Base-by-base conservation (phyloP, 2,113 vertebrate genomes). In the Strix uralensis region DNA sequence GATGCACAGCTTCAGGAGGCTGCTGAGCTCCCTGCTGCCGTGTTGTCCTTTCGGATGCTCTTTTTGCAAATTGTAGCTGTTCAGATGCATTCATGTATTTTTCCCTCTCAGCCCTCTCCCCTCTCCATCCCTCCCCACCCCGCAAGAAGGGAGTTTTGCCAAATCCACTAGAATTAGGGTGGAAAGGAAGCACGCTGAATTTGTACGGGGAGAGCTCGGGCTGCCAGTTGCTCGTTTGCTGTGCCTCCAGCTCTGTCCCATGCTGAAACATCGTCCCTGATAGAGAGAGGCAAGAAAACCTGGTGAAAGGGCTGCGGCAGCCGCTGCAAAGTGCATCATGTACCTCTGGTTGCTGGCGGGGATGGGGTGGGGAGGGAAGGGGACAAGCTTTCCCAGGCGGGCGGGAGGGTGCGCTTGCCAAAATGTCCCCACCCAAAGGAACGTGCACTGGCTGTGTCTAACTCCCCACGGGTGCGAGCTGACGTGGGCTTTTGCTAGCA, bases 401-500 rank as follows among this genome's bases (percentile, higher is more conserved):
- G 95, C 3, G 73, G 86, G 85, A 71, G 83, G 83, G 52, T 66
- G 67, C 95, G 91, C 86, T 93, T 78, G 90, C 96, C 94, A 91
- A 87, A 91, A 90, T 72, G 94, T 94, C 89, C 92, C 94, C 93
- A 93, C 82, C 93, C 67, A 95, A 95, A 93, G 94, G 81, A 95
- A 67, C 88, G 46, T 94, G 94, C 95, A 73, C 92, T 95, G 93
- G 87, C 93, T 96, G 96, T 69, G 83, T 95, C 96, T 89, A 94
- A 94, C 94, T 86, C 88, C 92, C 93, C 89, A 85, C 29, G 65
- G 85, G 88, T 90, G 90, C 57, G 5, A 95, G 92, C 94, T 94
- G 95, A 89, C 18, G 82, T 95, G 91, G 95, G 96, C 93, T 95
- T 95, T 91, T 94, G 96, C 93, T 95, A 90, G 95, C 97, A 95